Base-by-base conservation (phyloP, 2,797 vertebrate species). In the Pseudomugil gertrudae region DNA sequence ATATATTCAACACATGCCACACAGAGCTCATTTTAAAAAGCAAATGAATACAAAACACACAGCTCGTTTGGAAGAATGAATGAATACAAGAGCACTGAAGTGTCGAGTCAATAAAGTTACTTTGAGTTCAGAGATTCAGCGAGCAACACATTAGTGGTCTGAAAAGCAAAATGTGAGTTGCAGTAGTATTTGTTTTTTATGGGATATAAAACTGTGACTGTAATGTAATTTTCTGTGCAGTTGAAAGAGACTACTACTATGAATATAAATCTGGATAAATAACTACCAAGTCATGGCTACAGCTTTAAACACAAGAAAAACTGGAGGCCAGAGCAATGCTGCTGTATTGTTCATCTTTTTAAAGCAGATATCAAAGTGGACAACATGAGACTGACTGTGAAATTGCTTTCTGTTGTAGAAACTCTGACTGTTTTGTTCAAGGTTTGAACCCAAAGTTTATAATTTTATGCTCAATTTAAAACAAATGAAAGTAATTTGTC, bases 31-130 rank as follows among this genome's bases (percentile, higher is more conserved):
- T 67, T 78, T 76, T 4, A 43, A 57, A 55, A 69, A 64, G 62
- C 62, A 66, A 75, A 81, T 50, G 30, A 73, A 60, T 40, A 19
- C 32, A 29, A 50, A 66, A 50, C 43, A 47, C 30, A 27, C 43
- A 23, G 52, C 62, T 81, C 26, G 55, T 62, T 79, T 71, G 50
- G 59, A 57, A 47, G 63, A 54, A 65, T 71, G 64, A 67, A 80
- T 57, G 51, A 80, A 56, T 53, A 10, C 35, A 24, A 57, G 67
- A 55, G 38, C 29, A 5, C 48, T 1, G 17, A 30, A 74, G 62
- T 55, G 64, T 66, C 65, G 26, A 30, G 72, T 80, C 70, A 69
- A 76, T 69, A 48, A 59, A 66, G 27, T 32, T 57, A 40, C 51
- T 74, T 62, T 57, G 19, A 36, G 48, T 65, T 23, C 0, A 63